phyloP scores from a whole-genome alignment of 2,888 invertebrate genomes.

The Agrotis clavis region DNA sequence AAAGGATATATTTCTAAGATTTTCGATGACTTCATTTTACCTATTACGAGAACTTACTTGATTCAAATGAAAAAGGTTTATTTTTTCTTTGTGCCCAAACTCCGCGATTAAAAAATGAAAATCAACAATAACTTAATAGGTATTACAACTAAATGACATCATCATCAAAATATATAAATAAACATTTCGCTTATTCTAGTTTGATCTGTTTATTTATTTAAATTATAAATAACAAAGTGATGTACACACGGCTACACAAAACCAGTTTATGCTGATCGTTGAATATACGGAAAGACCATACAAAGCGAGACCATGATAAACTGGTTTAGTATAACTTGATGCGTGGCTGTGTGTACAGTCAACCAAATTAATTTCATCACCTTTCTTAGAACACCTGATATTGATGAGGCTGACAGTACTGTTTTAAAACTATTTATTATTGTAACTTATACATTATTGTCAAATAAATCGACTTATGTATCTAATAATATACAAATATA shows the following conservation, averaged over 20 bases:
- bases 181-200: constrained; percentile 54
- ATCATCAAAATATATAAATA: constrained; percentile 64
- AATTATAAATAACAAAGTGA: constrained; percentile 35
- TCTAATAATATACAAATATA: constrained; percentile 50
- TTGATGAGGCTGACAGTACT: constrained; percentile 22
- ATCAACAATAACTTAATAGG: constrained; percentile 60
- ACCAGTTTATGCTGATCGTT: too few species aligned
- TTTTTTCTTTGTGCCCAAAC: constrained; percentile 2
- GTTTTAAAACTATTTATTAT: constrained; percentile 23
- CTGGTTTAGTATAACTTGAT: too few species aligned
- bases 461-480: constrained; percentile 39
- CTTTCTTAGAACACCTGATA: not conserved
- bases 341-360: too few species aligned
- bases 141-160: constrained; percentile 34
- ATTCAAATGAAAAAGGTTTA: not conserved
- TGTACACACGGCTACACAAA: too few species aligned
- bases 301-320: too few species aligned
- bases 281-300: too few species aligned
- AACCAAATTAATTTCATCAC: not conserved
- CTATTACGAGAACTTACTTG: not conserved
- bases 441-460: constrained; percentile 42
- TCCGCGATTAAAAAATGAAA: constrained; percentile 43
- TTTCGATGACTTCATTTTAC: not conserved
- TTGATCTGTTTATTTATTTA: constrained; percentile 58
- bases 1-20: not conserved